Evolutionary conservation across 1,140 invertebrate genomes (phyloP).

Genomic region (Scaptomyza hsui): DNA sequence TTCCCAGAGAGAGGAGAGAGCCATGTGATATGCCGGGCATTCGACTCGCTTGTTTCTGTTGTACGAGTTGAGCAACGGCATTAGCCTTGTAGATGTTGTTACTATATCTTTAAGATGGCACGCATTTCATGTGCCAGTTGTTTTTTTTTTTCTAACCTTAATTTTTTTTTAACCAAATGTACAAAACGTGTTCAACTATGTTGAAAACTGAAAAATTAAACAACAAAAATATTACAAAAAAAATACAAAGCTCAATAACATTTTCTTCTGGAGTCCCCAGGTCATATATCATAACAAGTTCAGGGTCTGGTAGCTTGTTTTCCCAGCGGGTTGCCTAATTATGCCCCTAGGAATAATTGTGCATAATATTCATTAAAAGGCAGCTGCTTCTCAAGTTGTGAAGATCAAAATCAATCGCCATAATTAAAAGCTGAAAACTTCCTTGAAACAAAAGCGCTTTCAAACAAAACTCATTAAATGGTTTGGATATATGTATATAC

Average conservation of each 20-base stretch:
- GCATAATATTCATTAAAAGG: not conserved
- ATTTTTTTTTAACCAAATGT: conserved; percentile 51
- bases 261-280: conserved; percentile 11
- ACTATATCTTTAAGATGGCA: conserved; percentile 50
- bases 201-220: conserved; percentile 16
- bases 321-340: not conserved
- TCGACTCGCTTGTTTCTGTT: conserved; percentile 63
- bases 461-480: not conserved
- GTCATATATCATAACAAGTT: not conserved
- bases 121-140: conserved; percentile 32
- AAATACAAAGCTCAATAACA: no score
- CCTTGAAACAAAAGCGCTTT: not conserved
- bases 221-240: not conserved
- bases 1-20: not conserved
- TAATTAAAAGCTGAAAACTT: no score
- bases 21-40: conserved; percentile 40
- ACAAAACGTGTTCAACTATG: conserved; percentile 32
- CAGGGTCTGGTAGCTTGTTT: not conserved
- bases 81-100: conserved; percentile 62
- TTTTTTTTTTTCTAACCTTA: conserved; percentile 54
- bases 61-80: conserved; percentile 56
- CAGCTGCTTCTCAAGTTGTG: not conserved
- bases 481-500: not conserved
- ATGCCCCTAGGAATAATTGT: not conserved
- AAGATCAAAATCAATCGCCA: not conserved